Evolutionary conservation across 1,140 invertebrate genomes (phyloP), one percentile per base, ranked within the genome.

Genomic region (Sycophila sp.): DNA sequence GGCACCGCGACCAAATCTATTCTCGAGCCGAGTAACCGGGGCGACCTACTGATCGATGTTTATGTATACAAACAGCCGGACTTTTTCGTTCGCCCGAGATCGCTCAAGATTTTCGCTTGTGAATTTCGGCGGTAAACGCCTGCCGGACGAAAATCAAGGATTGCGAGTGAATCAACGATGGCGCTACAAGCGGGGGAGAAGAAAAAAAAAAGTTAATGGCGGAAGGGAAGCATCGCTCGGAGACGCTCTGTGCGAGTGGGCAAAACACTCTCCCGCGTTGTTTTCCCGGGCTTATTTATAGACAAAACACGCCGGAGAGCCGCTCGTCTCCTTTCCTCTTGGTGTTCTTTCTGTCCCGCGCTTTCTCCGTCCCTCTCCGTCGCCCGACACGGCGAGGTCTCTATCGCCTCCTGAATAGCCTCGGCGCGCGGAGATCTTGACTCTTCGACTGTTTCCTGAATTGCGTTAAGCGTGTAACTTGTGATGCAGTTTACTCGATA

Each of bases 251-350:
- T 13, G 19, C 58, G 47, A 67, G 19, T 58, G 65, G n/a, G 65
- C 65, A 56, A 67, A 67, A 67, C 53, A 67, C 65, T 67, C 56
- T 59, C 65, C 53, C 30, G 53, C 42, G 42, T 45, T 49, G 55
- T 60, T 68, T 47, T 32, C 42, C 28, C 24, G 24, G 17, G 19
- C 42, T 60, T 68, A 68, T 68, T 68, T 68, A 59, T 68, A 68
- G 56, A 67, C 40, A 34, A 34, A 63, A 34, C 38, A 17, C 55
- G 34, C 63, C 65, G 30, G 28, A 28, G 53, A 55, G 51, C 1
- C 28, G 36, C n/a, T n/a, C n/a, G n/a, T n/a, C n/a, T n/a, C n/a
- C n/a, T n/a, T n/a, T n/a, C n/a, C n/a, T n/a, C 58, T 45, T 30
- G 15, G 15, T 55, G 47, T 55, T 56, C 38, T 66, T n/a, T 42